Percentiles rank a stretch among this genome's conserved stretches.
Evolutionary conservation across 2,888 invertebrate species (phyloP).

Genomic region (Zhuqinia jingwanae): DNA sequence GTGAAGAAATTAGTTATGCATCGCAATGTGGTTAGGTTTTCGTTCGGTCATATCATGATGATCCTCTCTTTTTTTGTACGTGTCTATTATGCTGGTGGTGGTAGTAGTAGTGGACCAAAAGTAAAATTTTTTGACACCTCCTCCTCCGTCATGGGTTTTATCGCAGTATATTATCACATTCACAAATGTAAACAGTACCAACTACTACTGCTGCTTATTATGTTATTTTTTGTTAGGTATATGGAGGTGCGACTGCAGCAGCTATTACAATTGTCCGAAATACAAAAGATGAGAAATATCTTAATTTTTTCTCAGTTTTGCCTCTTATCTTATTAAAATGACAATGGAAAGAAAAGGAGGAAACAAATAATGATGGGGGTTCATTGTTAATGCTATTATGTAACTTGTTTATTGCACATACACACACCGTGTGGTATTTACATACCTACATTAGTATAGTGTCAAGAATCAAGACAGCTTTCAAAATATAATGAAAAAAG

Average conservation of each 20-base stretch:
- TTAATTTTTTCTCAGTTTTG: conserved; percentile 58
- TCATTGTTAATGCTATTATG: conserved; percentile 41
- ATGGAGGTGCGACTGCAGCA: not conserved
- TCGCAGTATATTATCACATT: conserved; percentile 11
- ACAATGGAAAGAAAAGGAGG: conserved; percentile 34
- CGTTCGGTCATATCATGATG: not conserved
- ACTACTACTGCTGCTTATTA: not conserved
- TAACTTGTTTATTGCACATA: conserved; percentile 20
- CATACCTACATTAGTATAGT: too few relatives aligned
- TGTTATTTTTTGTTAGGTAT: not conserved
- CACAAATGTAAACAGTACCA: too few relatives aligned
- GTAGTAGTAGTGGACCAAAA: not conserved
- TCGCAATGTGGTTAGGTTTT: too few relatives aligned
- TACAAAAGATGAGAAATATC: conserved; percentile 41
- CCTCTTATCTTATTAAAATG: conserved; percentile 51
- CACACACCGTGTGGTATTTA: too few relatives aligned
- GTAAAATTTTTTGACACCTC: conserved; percentile 54
- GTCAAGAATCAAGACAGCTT: not conserved
- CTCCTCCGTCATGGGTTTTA: conserved; percentile 51
- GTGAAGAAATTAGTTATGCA: too few relatives aligned
- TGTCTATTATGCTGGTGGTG: conserved; percentile 4
- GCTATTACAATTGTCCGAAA: not conserved
- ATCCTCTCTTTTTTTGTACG: not conserved
- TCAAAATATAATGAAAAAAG: not conserved
- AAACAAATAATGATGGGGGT: conserved; percentile 42